These are phyloP conservation scores for Drosophila kambysellisi DNA, from an alignment of 2,888 invertebrate species.

Conservation along the genomic window DNA sequence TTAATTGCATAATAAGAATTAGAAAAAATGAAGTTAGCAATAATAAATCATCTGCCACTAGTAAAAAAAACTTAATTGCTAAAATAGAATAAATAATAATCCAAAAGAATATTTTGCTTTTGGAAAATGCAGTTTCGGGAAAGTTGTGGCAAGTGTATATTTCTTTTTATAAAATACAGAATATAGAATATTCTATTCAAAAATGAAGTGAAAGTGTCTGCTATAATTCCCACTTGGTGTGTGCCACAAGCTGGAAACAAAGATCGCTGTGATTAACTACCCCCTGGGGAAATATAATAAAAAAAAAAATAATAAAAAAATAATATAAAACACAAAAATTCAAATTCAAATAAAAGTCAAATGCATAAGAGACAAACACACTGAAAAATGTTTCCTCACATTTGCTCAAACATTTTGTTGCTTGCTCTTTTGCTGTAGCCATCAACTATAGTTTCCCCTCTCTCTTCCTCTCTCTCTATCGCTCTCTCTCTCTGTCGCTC, in stretches of 20 bases:
- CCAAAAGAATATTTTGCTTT: background rate
- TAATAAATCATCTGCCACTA: background rate
- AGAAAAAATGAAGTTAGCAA: background rate
- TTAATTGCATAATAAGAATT: background rate
- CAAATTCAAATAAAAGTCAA: slow-evolving; percentile 4
- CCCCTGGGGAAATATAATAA: slow-evolving; percentile 19
- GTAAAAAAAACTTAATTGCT: background rate
- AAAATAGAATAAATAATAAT: background rate
- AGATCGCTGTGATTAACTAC: slow-evolving; percentile 49
- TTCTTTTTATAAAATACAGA: background rate
- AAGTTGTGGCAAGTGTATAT: background rate
- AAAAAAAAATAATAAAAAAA: background rate
- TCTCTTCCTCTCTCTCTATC: background rate
- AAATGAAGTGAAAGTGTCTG: background rate
- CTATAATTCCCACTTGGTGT: slow-evolving; percentile 34
- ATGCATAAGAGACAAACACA: slow-evolving; percentile 4
- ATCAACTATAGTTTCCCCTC: slow-evolving; percentile 15
- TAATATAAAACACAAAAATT: background rate
- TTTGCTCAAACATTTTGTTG: slow-evolving; percentile 1
- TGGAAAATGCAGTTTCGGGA: background rate
- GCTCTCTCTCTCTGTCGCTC: background rate
- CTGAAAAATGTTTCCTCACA: background rate
- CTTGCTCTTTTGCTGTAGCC: slow-evolving; percentile 3
- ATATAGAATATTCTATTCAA: background rate
- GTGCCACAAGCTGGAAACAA: slow-evolving; percentile 17